Base-by-base conservation (phyloP, 2,113 vertebrate genomes). In the Prochilodus magdalenae region DNA sequence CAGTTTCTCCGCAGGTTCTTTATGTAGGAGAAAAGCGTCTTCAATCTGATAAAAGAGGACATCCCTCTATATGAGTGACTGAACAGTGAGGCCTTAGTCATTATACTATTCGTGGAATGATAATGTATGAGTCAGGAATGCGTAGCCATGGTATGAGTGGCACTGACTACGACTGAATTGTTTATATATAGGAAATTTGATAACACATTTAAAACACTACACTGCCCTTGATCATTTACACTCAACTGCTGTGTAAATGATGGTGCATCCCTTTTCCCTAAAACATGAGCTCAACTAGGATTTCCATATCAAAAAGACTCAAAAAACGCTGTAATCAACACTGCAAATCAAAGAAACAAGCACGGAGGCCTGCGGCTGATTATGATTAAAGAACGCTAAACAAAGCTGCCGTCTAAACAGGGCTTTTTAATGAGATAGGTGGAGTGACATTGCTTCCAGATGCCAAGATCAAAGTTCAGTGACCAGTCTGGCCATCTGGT, bases 31-130 rank as follows among this genome's bases (percentile, higher is more conserved):
- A 33, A 40, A 33, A 49, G 26, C 11, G 36, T 65, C 59, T 51
- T 20, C 5, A 24, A 83, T 72, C 66, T 53, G 67, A 72, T 15
- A 53, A 27, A 82, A 72, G 11, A 66, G 18, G 15, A 18, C 2
- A 44, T 33, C 26, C 24, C 40, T 18, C 6, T 71, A 6, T 73
- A n/a, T n/a, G n/a, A 80, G 60, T 30, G n/a, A 73, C n/a, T 24
- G 15, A 27, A 18, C 20, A 40, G 14, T 13, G 29, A 20, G 0
- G 8, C 22, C 12, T 85, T 83, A 83, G n/a, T 79, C 57, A 88
- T 88, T 71, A 81, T 79, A 75, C 44, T 30, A 85, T 63, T 81
- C 80, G n/a, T 77, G 86, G 82, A 89, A 90, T 88, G 85, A 84
- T 3, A 83, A 14, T 55, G 79, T 80, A 78, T 73, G 77, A 83